phyloP scores from a whole-genome alignment of 1,140 invertebrate species.

The Drosophila nikananu region DNA sequence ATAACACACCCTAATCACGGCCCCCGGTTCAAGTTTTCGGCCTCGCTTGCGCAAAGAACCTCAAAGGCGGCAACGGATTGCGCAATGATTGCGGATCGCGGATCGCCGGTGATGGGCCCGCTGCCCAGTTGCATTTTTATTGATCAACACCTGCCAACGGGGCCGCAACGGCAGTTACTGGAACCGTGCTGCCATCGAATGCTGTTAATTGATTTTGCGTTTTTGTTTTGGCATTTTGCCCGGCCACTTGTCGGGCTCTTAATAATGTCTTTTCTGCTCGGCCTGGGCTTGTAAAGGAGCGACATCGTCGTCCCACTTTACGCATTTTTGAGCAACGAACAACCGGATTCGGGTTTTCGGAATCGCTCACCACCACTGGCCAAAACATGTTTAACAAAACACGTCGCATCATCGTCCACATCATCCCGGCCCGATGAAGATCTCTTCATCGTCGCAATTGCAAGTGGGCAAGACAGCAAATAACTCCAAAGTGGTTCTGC shows the following conservation, averaged over 20 bases:
- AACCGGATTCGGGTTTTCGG: constrained; percentile 70
- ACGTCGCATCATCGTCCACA: constrained; percentile 66
- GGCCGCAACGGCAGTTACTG: constrained; percentile 41
- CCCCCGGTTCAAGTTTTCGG: constrained; percentile 65
- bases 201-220: constrained; percentile 77
- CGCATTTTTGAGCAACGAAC: constrained; percentile 77
- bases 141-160: constrained; percentile 79
- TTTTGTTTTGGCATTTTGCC: constrained; percentile 81
- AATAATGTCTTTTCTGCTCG: constrained; percentile 61
- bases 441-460: constrained; percentile 61
- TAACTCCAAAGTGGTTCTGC: constrained; percentile 71
- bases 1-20: constrained; percentile 63
- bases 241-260: constrained; percentile 69
- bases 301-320: constrained; percentile 82
- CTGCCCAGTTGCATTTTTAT: constrained; percentile 73
- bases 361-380: constrained; percentile 10
- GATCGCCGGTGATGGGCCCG: constrained; percentile 30
- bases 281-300: constrained; percentile 65
- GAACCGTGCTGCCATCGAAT: constrained; percentile 40
- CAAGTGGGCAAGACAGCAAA: constrained; percentile 51
- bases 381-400: constrained; percentile 75
- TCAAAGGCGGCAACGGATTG: constrained; percentile 36
- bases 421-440: constrained; percentile 42
- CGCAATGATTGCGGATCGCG: constrained; percentile 31
- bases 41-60: constrained; percentile 65